These are phyloP conservation scores for Dreissena rostriformis DNA, from an alignment of 1,140 invertebrate species.

Conservation along the genomic window DNA sequence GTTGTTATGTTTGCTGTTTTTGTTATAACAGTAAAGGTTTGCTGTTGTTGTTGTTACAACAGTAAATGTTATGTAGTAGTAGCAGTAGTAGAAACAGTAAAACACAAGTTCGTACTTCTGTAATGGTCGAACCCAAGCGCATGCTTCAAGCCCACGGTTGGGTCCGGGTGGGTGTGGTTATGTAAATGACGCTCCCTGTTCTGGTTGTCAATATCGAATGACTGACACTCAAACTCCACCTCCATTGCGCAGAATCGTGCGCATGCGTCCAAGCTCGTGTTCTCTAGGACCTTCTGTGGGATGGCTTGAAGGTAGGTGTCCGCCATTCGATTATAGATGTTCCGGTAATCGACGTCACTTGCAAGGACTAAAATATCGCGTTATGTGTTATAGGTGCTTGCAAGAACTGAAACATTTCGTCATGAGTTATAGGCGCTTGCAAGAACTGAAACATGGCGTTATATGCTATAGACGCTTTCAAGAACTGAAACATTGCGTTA, in stretches of 20 bases:
- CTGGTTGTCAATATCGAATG: conserved; percentile 72
- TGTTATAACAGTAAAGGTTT: no score
- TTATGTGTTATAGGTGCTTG: no score
- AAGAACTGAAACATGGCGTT: no score
- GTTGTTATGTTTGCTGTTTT: no score
- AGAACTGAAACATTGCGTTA: no score
- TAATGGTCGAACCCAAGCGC: conserved; percentile 70
- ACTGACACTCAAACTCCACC: conserved; percentile 72
- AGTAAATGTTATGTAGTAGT: no score
- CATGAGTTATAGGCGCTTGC: no score
- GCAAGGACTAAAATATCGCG: no score
- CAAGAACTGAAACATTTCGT: no score
- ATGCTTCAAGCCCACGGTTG: conserved; percentile 61
- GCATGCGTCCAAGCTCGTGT: conserved; percentile 67
- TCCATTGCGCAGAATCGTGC: conserved; percentile 68
- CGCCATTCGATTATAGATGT: conserved; percentile 69
- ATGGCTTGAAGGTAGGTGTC: conserved; percentile 59
- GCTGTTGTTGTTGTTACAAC: no score
- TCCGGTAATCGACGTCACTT: conserved; percentile 43
- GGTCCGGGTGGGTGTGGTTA: conserved; percentile 68
- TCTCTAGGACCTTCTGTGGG: conserved; percentile 62
- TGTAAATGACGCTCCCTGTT: conserved; percentile 65
- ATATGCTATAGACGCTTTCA: no score
- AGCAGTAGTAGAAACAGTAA: no score
- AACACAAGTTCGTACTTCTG: conserved; percentile 60